Evolutionary conservation across 2,888 invertebrate species (phyloP).

Genomic region (Sinohyriopsis cumingii): DNA sequence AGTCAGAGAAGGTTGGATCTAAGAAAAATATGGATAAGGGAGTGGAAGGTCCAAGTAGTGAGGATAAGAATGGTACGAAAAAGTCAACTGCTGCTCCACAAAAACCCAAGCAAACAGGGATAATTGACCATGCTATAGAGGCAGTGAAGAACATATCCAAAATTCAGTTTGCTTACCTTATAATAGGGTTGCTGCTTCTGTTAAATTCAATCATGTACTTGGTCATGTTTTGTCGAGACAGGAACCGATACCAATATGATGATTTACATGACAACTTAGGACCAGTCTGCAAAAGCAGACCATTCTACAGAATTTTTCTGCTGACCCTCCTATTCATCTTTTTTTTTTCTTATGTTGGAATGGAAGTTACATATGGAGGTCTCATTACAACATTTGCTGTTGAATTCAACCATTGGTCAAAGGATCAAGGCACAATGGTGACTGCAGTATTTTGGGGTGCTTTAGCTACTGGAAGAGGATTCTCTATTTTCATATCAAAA

Average conservation of each 20-base stretch:
- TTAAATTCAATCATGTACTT: conserved; percentile 68
- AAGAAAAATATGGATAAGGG: no score
- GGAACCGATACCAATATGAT: conserved; percentile 10
- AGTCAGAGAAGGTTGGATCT: not conserved
- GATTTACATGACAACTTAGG: conserved; percentile 13
- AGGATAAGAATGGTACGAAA: not conserved
- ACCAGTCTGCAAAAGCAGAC: conserved; percentile 13
- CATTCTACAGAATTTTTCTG: conserved; percentile 45
- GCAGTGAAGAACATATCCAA: conserved; percentile 57
- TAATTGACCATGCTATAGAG: conserved; percentile 34
- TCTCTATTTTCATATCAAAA: conserved; percentile 70
- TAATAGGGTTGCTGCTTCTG: conserved; percentile 68
- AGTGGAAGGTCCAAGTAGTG: not conserved
- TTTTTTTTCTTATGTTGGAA: conserved; percentile 71
- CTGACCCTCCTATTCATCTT: conserved; percentile 70
- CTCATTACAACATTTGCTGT: conserved; percentile 71
- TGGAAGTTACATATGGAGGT: conserved; percentile 73
- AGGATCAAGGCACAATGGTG: conserved; percentile 68
- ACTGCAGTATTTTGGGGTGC: conserved; percentile 73
- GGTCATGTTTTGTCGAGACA: conserved; percentile 65
- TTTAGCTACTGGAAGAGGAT: conserved; percentile 71
- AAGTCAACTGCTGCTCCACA: not conserved
- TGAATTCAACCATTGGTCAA: conserved; percentile 62
- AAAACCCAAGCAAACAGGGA: not conserved
- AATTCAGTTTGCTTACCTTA: conserved; percentile 71